A percentile compares a stretch with the other conserved stretches of the same genome.
These are phyloP conservation scores for Dicycla oo DNA, from an alignment of 2,888 invertebrate genomes.

Conservation along the genomic window DNA sequence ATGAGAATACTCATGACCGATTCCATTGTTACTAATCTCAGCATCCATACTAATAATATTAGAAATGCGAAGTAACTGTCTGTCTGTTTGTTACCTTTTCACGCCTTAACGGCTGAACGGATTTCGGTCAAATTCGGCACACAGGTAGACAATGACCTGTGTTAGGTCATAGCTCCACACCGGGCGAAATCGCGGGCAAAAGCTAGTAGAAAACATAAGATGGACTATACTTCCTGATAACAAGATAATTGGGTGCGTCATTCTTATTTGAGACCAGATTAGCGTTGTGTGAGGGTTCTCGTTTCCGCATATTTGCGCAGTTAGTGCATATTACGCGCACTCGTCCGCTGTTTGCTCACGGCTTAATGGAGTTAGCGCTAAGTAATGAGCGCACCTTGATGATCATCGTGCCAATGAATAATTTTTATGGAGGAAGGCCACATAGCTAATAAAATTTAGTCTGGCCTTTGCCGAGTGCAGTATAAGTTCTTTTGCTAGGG, in stretches of 20 bases:
- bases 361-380: constrained; percentile 51
- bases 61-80: not conserved
- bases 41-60: not conserved
- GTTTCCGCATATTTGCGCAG: constrained; percentile 71
- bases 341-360: constrained; percentile 49
- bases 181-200: not conserved
- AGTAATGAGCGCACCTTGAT: constrained; percentile 53
- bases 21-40: not conserved
- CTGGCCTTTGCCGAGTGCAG: not conserved
- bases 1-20: not conserved
- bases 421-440: constrained; percentile 11
- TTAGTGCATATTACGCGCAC: constrained; percentile 66
- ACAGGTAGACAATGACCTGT: not conserved
- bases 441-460: not conserved
- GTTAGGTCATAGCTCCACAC: not conserved
- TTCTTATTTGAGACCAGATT: constrained; percentile 62
- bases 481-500: too few species aligned
- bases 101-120: not conserved
- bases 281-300: constrained; percentile 61
- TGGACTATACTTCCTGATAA: constrained; percentile 20
- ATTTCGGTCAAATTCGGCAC: not conserved
- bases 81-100: not conserved
- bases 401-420: constrained; percentile 29
- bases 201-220: not conserved
- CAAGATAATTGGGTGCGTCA: constrained; percentile 52